These are phyloP conservation scores for Synergus itoensis DNA, from an alignment of 2,888 invertebrate genomes.

Conservation along the genomic window DNA sequence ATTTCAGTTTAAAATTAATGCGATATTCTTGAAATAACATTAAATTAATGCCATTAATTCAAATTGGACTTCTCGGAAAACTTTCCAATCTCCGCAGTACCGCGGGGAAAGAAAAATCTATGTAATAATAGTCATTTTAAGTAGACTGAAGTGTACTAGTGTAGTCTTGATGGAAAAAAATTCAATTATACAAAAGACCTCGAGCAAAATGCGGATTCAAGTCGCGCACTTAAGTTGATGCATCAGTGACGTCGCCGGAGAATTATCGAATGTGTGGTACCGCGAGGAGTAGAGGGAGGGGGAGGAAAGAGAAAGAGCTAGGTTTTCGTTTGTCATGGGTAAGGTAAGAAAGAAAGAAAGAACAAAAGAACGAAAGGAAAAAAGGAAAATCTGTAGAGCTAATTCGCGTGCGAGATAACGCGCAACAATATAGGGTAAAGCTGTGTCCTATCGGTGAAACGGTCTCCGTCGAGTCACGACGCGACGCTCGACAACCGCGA, in stretches of 20 bases:
- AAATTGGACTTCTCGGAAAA: too few relatives aligned
- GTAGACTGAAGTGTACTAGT: too few relatives aligned
- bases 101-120: too few relatives aligned
- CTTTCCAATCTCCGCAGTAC: too few relatives aligned
- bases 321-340: too few relatives aligned
- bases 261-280: too few relatives aligned
- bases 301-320: background rate
- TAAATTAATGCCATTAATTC: too few relatives aligned
- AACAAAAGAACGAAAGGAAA: constrained; percentile 36
- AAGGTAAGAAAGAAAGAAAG: background rate
- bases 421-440: constrained; percentile 58
- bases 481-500: too few relatives aligned
- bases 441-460: constrained; percentile 65
- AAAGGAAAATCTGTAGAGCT: constrained; percentile 74
- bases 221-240: background rate
- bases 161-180: background rate
- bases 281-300: too few relatives aligned
- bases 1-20: too few relatives aligned
- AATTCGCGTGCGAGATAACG: constrained; percentile 77
- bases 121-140: too few relatives aligned
- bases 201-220: constrained; percentile 1
- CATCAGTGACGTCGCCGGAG: constrained; percentile 27
- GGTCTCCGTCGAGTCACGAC: constrained; percentile 73
- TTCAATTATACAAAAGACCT: constrained; percentile 6
- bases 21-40: too few relatives aligned